Base-by-base conservation (phyloP, 2,113 vertebrate species). In the Butorides virescens region DNA sequence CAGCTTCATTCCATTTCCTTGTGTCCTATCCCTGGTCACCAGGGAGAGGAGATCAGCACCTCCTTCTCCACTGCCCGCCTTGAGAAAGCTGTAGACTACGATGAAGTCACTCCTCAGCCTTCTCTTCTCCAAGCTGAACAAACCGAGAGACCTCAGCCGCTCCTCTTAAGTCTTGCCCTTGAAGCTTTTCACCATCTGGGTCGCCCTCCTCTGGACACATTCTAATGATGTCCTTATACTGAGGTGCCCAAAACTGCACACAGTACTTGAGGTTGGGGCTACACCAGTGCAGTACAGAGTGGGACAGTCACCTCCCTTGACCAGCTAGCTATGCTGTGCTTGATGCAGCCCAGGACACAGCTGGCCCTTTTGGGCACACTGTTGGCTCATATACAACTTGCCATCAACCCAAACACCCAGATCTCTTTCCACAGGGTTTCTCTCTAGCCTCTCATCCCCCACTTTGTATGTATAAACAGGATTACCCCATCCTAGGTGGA, bases 21-120 rank as follows among this genome's bases (percentile, higher is more conserved):
- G 0, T 46, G 16, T 65, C 19, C 32, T 68, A 2, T 30, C 0
- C 0, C 62, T 65, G 65, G 63, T 68, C 49, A 63, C 7, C 44
- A 55, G 42, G 47, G 18, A 78, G 42, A 78, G 34, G 37, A 66
- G 34, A 63, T 68, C n/a, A 82, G 34, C 71, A 73, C 16, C 52
- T 42, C 44, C 36, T 3, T 8, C 15, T 73, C 49, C 3, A 1
- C 23, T 36, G 59, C 7, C 1, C 0, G 1, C 37, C 18, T 9
- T 36, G 44, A 59, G 25, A 49, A 78, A 77, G 6, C 1, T 75
- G 32, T 47, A 65, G 36, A 1, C 42, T 67, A 9, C 0, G 0
- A 13, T 20, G 39, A 75, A 84, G 42, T 44, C 14, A 44, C 42
- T 5, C 42, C 42, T 44, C 42, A 44, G 42, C 42, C 42, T 44